Base-by-base conservation (phyloP, 2,888 invertebrate genomes). In the Sisyra nigra region DNA sequence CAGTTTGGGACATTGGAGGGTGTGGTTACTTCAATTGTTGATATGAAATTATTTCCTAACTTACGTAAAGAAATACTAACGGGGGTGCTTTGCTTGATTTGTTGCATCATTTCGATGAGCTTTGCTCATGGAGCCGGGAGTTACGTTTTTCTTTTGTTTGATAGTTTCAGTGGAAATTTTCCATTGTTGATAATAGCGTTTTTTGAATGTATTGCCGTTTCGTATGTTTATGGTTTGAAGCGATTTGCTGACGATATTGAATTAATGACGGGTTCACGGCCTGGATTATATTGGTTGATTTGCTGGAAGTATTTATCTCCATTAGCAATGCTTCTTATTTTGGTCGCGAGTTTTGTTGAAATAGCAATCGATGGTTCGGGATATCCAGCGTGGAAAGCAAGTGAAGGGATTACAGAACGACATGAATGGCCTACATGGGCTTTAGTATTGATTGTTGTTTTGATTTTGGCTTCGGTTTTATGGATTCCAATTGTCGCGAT, bases 1-100 rank as follows among this genome's bases (percentile, higher is more conserved):
- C 94, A 94, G 59, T 94, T 96, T 57, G 93, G 93, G 0, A 94
- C 93, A 0, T 64, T 96, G 14, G 94, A 96, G 61, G 94, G 94
- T 3, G 92, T 94, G 11, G 87, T 93, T 42, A 94, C 94, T 0
- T 93, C 93, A 2, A 77, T 96, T 46, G 88, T 92, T 35, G 96
- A 96, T 56, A 83, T 94, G 80, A 92, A 93, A 57, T 63, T 94
- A 10, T 88, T 93, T 57, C 92, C 92, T 1, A 88, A 88, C 58
- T 63, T 93, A 45, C 74, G 88, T 45, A 93, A 92, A 64, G 91
- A 92, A 63, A 79, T 82, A 49, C 68, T 91, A 8, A 87, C 89
- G 3, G 88, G 88, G 55, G 71, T 69, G 52, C 55, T 93, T 29
- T 93, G 93, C 58, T 65, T 80, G 14, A 62, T 77, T 1, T 92